Conservation (phyloP, 2,797 vertebrate species). For the Danionella dracula region DNA sequence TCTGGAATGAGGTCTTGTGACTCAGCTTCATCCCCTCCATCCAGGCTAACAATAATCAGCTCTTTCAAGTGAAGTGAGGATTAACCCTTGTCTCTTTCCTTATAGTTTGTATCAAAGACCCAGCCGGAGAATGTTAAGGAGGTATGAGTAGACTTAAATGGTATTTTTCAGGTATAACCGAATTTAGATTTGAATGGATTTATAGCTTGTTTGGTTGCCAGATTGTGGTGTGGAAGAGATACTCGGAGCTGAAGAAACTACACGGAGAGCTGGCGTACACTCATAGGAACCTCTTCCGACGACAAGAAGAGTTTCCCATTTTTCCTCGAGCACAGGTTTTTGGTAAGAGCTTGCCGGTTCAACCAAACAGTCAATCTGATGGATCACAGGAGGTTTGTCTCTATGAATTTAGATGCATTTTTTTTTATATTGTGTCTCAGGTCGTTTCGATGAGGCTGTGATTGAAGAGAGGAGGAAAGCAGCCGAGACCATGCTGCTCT, state of each 20-base stretch:
- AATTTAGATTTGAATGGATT: background rate
- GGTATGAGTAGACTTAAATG: conserved; percentile 46
- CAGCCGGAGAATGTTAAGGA: conserved; percentile 83
- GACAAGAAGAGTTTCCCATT: conserved; percentile 81
- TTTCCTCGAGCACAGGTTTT: conserved; percentile 84
- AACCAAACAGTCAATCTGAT: background rate
- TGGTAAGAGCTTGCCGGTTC: conserved; percentile 62
- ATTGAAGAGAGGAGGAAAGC: conserved; percentile 83
- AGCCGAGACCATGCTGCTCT: conserved; percentile 76
- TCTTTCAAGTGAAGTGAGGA: background rate
- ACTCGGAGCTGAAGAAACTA: conserved; percentile 86
- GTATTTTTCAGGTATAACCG: background rate
- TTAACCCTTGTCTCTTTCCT: background rate
- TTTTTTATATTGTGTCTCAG: conserved; percentile 50
- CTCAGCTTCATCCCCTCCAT: background rate
- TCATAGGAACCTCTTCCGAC: conserved; percentile 85
- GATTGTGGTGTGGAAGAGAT: conserved; percentile 84
- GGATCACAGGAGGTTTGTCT: too few relatives aligned
- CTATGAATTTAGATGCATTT: background rate
- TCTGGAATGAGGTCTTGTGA: conserved; percentile 3
- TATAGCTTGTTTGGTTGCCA: conserved; percentile 36
- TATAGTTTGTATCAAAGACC: conserved; percentile 82
- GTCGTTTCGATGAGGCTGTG: conserved; percentile 84
- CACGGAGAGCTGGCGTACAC: conserved; percentile 85
- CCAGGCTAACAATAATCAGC: background rate